A percentile compares a stretch with the other conserved stretches of the same genome.
Evolutionary conservation across 2,888 invertebrate genomes (phyloP).

Genomic region (Sinohyriopsis cumingii): DNA sequence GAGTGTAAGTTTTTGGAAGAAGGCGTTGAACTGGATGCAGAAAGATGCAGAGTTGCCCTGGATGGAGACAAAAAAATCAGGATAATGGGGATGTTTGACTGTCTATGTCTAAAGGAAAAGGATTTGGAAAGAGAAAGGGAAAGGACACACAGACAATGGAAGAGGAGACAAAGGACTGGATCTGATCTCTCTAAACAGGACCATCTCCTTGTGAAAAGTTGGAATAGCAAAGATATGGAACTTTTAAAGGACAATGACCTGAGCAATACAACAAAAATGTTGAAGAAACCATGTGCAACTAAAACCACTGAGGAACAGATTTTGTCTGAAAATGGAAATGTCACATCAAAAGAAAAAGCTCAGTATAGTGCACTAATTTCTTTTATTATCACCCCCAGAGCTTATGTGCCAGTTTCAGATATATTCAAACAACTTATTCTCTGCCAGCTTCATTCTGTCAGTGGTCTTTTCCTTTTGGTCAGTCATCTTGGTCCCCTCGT

Average conservation of each 20-base stretch:
- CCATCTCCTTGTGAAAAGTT: too few relatives aligned
- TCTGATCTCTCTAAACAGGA: too few relatives aligned
- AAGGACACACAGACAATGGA: too few relatives aligned
- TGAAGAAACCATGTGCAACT: neutral
- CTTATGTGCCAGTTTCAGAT: conserved; percentile 25
- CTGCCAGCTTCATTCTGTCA: conserved; percentile 14
- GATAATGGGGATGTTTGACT: conserved; percentile 18
- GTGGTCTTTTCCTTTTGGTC: conserved; percentile 28
- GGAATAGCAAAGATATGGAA: too few relatives aligned
- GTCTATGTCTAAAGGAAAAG: conserved; percentile 7
- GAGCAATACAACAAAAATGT: neutral
- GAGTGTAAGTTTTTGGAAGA: conserved; percentile 22
- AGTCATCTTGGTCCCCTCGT: conserved; percentile 42
- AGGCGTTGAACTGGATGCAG: conserved; percentile 36
- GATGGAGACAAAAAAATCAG: conserved; percentile 15
- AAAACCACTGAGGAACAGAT: too few relatives aligned
- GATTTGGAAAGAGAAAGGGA: too few relatives aligned
- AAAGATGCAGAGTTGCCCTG: conserved; percentile 10
- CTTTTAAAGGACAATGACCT: neutral
- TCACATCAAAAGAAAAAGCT: too few relatives aligned
- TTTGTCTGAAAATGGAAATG: too few relatives aligned
- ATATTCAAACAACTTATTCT: conserved; percentile 31
- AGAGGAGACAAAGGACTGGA: too few relatives aligned
- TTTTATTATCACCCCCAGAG: conserved; percentile 35
- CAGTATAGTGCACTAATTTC: conserved; percentile 18